Conservation (phyloP, 2,797 vertebrate genomes). For the Moxostoma hubbsi region DNA sequence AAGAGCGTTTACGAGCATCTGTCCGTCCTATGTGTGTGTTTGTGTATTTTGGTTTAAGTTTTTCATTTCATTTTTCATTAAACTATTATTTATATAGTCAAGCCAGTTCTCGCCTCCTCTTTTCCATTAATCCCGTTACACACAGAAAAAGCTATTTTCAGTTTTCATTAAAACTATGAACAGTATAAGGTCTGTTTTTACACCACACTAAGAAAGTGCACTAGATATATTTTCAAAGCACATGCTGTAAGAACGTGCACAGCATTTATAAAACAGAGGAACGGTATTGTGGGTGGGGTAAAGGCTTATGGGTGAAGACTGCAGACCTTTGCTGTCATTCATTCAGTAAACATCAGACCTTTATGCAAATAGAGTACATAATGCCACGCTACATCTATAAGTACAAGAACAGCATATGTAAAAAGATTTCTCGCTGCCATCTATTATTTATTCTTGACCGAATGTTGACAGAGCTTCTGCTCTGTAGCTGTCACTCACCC, state of each 20-base stretch:
- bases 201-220: not conserved
- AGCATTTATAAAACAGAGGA: not conserved
- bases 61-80: no score
- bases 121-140: no score
- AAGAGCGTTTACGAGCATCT: no score
- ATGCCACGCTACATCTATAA: not conserved
- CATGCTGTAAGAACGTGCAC: not conserved
- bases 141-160: no score
- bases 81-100: no score
- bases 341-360: slow-evolving; percentile 10
- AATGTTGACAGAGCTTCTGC: slow-evolving; percentile 3
- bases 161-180: no score
- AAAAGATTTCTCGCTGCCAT: not conserved
- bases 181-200: no score
- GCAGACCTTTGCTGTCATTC: slow-evolving; percentile 12
- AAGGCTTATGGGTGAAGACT: not conserved
- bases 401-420: slow-evolving; percentile 21
- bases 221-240: not conserved
- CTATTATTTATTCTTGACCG: slow-evolving; percentile 19
- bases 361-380: slow-evolving; percentile 22
- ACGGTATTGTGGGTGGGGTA: not conserved
- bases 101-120: no score
- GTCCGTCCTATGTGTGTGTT: no score
- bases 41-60: no score
- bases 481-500: slow-evolving; percentile 40